Base-by-base conservation (phyloP, 2,113 vertebrate species). In the Nycticebus coucang region DNA sequence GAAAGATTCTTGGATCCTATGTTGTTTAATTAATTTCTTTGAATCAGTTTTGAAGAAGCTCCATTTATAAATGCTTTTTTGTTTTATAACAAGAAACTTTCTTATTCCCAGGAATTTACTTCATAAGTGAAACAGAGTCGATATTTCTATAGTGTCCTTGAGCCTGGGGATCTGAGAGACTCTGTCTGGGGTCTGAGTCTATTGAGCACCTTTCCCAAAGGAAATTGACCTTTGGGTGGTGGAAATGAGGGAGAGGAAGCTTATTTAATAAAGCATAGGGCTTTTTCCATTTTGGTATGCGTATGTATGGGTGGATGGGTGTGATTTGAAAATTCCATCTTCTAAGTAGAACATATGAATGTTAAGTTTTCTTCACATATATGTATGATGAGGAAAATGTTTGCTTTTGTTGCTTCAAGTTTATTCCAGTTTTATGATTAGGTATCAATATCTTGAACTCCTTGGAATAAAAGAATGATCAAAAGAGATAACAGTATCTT, bases 241-340 rank as follows among this genome's bases (percentile, higher is more conserved):
- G 1, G 57, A 68, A 55, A 14, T 69, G 30, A 11, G 60, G 26
- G 41, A 59, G 57, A 21, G 7, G 35, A 18, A 37, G 8, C 9
- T 77, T 87, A 71, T n/a, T 87, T 87, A 95, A 87, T 87, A 95
- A 87, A 72, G 24, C n/a, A 82, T 85, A 53, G 6, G 14, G 1
- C 11, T 62, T 80, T 55, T 66, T 6, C 35, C 19, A 11, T 12
- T 81, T 71, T 60, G 59, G 9, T 71, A 15, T 50, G 6, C 15
- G 50, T 69, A 35, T 71, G 2, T 72, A 10, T 15, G 59, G 26
- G 41, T 55, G 8, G n/a, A 12, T 71, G 15, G 7, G 17, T 10
- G 5, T 7, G 33, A 57, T 62, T 71, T 94, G 59, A 81, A 85
- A 72, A 80, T 69, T 81, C n/a, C 85, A 1, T 66, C 21, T 93